Evolutionary conservation across 2,797 vertebrate species (phyloP), one percentile per base, ranked within the genome.

Genomic region (Falco naumanni): DNA sequence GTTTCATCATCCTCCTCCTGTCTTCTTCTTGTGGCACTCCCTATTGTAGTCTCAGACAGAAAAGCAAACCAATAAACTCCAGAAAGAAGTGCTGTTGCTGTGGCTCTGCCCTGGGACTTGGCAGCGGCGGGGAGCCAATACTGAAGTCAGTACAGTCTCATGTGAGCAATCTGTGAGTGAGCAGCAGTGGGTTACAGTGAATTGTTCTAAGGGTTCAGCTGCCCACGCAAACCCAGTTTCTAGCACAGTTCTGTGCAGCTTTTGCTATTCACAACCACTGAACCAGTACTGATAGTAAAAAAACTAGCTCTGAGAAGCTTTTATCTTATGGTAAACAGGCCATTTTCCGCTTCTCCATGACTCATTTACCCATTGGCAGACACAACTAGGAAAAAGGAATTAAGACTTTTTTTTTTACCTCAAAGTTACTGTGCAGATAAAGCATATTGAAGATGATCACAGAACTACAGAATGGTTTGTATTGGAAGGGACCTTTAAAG

Each of bases 131-230:
- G 19, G 5, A 50, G 11, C 8, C 6, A 20, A 14, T 11, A 17
- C 21, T 43, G 43, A 37, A 34, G 28, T 11, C 34, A 26, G 14
- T 5, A 8, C 1, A 16, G 17, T 16, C 31, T 50, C 28, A 13
- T 6, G 15, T 31, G 53, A 48, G 37, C 0, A 0, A 29, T 37
- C 28, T 13, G 5, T 14, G 28, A 51, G 16, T 9, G 45, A 60
- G 33, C 18, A 60, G 37, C 63, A n/a, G 68, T 7, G 26, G 20
- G 39, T 31, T 50, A 54, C 25, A 13, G 13, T 15, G 60, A 31
- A 16, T 26, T 7, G 6, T 11, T 22, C 10, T 31, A 21, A 65
- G 19, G 33, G 19, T 39, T 79, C 47, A 11, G 26, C 25, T 65
- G 21, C 16, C 47, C 0, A 0, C 24, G 25, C 33, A 79, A 75